phyloP scores from a whole-genome alignment of 2,797 vertebrate genomes.

The Diplodus puntazzo region DNA sequence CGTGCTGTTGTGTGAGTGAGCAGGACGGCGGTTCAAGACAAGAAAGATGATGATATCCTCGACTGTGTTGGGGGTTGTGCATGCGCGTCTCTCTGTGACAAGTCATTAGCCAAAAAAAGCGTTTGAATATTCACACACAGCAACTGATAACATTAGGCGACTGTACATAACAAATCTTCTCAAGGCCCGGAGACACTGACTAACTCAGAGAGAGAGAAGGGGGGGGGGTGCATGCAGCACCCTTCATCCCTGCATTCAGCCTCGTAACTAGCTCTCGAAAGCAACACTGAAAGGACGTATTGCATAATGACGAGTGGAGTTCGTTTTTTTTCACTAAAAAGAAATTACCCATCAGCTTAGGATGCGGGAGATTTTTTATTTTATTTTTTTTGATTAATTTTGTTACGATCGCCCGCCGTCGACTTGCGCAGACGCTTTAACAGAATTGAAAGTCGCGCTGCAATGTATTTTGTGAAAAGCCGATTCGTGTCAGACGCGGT shows the following conservation, averaged over 20 bases:
- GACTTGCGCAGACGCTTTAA: constrained; percentile 45
- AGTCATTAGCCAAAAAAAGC: constrained; percentile 64
- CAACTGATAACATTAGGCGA: constrained; percentile 46
- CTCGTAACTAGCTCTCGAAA: constrained; percentile 56
- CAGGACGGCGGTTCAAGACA: constrained; percentile 17
- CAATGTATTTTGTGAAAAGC: constrained; percentile 37
- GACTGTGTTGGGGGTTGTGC: constrained; percentile 22
- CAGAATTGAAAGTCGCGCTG: constrained; percentile 63
- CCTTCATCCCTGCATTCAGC: constrained; percentile 48
- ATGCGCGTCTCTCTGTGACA: constrained; percentile 53
- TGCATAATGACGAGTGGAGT: constrained; percentile 42
- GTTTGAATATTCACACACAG: constrained; percentile 61
- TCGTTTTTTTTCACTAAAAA: constrained; percentile 62
- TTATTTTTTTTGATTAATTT: constrained; percentile 63
- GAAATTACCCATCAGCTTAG: constrained; percentile 68
- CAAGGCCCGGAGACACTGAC: constrained; percentile 46
- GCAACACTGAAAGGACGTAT: constrained; percentile 47
- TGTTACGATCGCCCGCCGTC: constrained; percentile 51
- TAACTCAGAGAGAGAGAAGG: constrained; percentile 31
- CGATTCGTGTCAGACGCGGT: constrained; percentile 33
- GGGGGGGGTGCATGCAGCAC: not conserved
- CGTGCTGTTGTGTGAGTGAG: constrained; percentile 30
- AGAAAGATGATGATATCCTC: constrained; percentile 48
- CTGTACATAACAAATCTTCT: constrained; percentile 51
- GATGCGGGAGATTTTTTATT: constrained; percentile 55